These are phyloP conservation scores for Bombus pascuorum DNA, from an alignment of 1,140 invertebrate genomes.

Conservation along the genomic window DNA sequence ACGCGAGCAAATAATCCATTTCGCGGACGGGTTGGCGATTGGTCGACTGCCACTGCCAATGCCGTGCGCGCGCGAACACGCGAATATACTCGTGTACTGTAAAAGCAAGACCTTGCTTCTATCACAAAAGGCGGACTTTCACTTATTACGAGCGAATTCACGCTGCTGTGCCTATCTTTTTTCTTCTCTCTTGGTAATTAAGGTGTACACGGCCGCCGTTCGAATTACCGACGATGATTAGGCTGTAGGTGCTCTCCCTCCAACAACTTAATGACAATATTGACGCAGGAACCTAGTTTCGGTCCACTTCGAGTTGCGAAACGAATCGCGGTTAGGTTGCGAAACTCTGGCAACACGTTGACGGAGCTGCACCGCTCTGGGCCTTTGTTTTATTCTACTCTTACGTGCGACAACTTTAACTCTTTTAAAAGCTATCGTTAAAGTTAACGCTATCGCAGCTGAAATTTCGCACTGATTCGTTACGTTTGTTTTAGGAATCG, in stretches of 20 bases:
- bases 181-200: conserved; percentile 9
- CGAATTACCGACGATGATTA: conserved; percentile 11
- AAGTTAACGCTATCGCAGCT: neutral
- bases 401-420: neutral
- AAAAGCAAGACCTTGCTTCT: conserved; percentile 25
- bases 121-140: conserved; percentile 39
- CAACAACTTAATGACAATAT: neutral
- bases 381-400: neutral
- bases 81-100: neutral
- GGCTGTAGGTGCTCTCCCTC: neutral
- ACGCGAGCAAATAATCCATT: conserved; percentile 34
- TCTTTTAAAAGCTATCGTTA: neutral
- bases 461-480: too few relatives aligned
- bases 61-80: neutral
- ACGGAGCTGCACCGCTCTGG: neutral
- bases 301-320: neutral
- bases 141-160: conserved; percentile 37
- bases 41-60: conserved; percentile 14
- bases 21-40: neutral
- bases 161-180: neutral
- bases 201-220: neutral
- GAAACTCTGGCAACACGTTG: neutral
- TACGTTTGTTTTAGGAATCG: too few relatives aligned
- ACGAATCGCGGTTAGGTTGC: neutral
- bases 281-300: conserved; percentile 11